Evolutionary conservation across 2,113 vertebrate species (phyloP).

Genomic region (Paralichthys olivaceus): DNA sequence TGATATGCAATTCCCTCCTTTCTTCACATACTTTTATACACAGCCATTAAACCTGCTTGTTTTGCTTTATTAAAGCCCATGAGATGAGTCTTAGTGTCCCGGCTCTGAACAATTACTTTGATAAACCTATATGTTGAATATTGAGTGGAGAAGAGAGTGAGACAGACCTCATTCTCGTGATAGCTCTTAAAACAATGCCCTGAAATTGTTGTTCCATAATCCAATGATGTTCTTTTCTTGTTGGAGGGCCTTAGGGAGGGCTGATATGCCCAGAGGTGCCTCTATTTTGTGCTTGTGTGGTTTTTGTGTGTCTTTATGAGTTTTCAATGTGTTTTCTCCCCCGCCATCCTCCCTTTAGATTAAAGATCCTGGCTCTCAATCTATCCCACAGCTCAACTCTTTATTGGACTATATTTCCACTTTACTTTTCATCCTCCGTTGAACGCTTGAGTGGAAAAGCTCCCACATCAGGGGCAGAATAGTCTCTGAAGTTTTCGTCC

Average conservation of each 20-base stretch:
- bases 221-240: constrained; percentile 9
- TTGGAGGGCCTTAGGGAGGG: background rate
- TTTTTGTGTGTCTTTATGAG: constrained; percentile 46
- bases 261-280: constrained; percentile 20
- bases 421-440: constrained; percentile 41
- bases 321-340: constrained; percentile 59
- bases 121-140: constrained; percentile 19
- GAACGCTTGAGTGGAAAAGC: constrained; percentile 65
- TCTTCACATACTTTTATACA: constrained; percentile 17
- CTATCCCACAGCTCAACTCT: constrained; percentile 56
- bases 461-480: constrained; percentile 42
- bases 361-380: constrained; percentile 50
- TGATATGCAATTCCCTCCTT: constrained; percentile 9
- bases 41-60: constrained; percentile 42
- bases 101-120: constrained; percentile 28
- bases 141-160: background rate
- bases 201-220: constrained; percentile 15
- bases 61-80: constrained; percentile 29
- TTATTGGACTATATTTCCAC: constrained; percentile 69
- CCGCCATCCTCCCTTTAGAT: constrained; percentile 44
- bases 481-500: constrained; percentile 47
- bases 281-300: constrained; percentile 34
- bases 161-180: background rate
- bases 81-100: background rate
- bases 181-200: no score